A percentile compares a stretch with the other conserved stretches of the same genome.
Conservation (phyloP, 1,140 invertebrate genomes). For the Drosophila fuyamai region DNA sequence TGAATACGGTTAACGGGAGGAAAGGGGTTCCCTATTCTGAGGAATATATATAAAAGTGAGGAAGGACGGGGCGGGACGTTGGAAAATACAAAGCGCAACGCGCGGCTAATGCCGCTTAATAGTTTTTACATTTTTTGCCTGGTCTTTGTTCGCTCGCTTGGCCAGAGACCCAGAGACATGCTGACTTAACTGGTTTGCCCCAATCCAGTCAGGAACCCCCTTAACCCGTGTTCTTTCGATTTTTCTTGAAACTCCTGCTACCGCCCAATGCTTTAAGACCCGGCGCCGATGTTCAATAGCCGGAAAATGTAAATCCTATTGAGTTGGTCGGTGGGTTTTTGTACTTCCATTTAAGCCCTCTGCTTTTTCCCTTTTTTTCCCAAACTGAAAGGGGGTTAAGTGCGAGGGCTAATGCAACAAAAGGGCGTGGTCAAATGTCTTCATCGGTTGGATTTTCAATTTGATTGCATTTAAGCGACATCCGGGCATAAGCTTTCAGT, state of each 20-base stretch:
- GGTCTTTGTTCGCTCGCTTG: slow-evolving; percentile 64
- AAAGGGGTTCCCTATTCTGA: slow-evolving; percentile 22
- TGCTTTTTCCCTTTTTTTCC: slow-evolving; percentile 38
- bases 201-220: slow-evolving; percentile 12
- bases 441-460: slow-evolving; percentile 79
- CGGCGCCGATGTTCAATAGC: slow-evolving; percentile 70
- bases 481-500: slow-evolving; percentile 42
- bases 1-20: slow-evolving; percentile 28
- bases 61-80: neutral
- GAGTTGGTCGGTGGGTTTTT: slow-evolving; percentile 57
- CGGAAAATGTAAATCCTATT: slow-evolving; percentile 82
- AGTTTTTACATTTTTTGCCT: slow-evolving; percentile 77
- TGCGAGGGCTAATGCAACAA: slow-evolving; percentile 58
- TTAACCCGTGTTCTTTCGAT: slow-evolving; percentile 3
- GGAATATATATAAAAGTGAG: neutral
- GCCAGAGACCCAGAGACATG: slow-evolving; percentile 47
- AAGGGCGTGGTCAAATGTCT: slow-evolving; percentile 70
- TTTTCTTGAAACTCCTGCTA: slow-evolving; percentile 14
- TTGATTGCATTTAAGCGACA: slow-evolving; percentile 72
- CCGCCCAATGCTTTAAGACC: slow-evolving; percentile 48
- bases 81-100: slow-evolving; percentile 74
- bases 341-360: slow-evolving; percentile 26
- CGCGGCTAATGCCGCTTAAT: slow-evolving; percentile 80
- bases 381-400: slow-evolving; percentile 10
- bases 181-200: slow-evolving; percentile 78